phyloP scores from a whole-genome alignment of 2,888 invertebrate genomes.

The Sarcophaga variegata region DNA sequence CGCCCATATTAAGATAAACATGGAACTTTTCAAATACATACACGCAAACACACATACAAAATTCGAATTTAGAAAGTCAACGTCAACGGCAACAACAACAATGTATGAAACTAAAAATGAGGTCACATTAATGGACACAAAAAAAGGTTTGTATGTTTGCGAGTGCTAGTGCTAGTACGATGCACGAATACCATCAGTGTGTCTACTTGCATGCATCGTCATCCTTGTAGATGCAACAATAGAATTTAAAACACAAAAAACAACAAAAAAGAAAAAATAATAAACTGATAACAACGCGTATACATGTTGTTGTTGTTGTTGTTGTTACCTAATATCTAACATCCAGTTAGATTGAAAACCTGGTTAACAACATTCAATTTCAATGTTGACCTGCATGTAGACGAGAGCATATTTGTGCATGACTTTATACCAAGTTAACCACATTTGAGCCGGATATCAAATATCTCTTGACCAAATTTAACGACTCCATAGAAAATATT shows the following conservation, averaged over 20 bases:
- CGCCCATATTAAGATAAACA: conserved; percentile 4
- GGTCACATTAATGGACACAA: no score
- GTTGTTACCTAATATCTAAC: conserved; percentile 41
- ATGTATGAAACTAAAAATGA: no score
- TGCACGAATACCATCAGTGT: neutral
- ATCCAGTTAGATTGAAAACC: conserved; percentile 56
- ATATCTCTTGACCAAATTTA: neutral
- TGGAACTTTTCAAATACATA: neutral
- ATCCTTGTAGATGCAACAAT: conserved; percentile 27
- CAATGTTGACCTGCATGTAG: conserved; percentile 39
- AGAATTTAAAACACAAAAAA: conserved; percentile 2
- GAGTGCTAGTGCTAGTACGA: neutral
- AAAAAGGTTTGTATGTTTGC: neutral
- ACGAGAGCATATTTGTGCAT: neutral
- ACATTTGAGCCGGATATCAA: no score
- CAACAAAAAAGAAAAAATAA: conserved; percentile 23
- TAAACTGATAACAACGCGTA: conserved; percentile 27
- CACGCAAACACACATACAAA: conserved; percentile 39
- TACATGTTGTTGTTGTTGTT: conserved; percentile 7
- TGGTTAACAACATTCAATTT: conserved; percentile 54
- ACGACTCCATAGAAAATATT: neutral
- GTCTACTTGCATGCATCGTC: neutral
- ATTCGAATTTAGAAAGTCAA: conserved; percentile 8
- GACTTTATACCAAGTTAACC: no score
- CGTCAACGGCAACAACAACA: no score